phyloP scores from a whole-genome alignment of 2,113 vertebrate species.

The Notechis scutatus region DNA sequence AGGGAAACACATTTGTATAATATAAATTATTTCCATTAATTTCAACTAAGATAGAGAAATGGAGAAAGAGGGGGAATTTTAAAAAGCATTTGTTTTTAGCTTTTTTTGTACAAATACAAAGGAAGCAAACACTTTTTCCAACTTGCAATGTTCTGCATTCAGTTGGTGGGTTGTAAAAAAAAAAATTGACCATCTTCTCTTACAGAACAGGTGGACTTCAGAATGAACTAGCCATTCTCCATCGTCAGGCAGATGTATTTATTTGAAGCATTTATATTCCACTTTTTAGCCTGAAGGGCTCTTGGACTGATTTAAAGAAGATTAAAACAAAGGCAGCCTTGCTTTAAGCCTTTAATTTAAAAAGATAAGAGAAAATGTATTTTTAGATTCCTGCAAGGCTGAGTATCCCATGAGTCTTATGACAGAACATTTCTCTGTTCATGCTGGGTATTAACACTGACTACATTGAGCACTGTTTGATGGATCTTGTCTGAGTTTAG shows the following conservation, averaged over 20 bases:
- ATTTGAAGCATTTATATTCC: neutral
- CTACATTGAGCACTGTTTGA: neutral
- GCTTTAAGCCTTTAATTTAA: neutral
- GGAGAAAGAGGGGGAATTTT: neutral
- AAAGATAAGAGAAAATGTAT: neutral
- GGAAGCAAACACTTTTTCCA: neutral
- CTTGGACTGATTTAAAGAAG: neutral
- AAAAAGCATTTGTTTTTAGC: neutral
- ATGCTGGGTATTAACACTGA: conserved; percentile 25
- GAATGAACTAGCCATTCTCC: conserved; percentile 21
- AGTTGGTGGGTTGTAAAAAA: neutral
- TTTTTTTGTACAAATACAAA: neutral
- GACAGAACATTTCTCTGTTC: conserved; percentile 21
- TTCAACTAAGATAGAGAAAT: neutral
- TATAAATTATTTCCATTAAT: neutral
- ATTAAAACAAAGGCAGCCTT: neutral
- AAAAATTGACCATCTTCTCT: neutral
- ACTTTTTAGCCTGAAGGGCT: neutral
- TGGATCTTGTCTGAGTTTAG: neutral
- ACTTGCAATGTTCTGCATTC: neutral
- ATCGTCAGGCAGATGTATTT: neutral
- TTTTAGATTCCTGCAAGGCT: conserved; percentile 46
- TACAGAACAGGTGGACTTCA: conserved; percentile 28
- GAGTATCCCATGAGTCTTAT: conserved; percentile 34
- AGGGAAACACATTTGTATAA: neutral